Evolutionary conservation across 1,140 invertebrate species (phyloP).

Genomic region (Drosophila pallidifrons): DNA sequence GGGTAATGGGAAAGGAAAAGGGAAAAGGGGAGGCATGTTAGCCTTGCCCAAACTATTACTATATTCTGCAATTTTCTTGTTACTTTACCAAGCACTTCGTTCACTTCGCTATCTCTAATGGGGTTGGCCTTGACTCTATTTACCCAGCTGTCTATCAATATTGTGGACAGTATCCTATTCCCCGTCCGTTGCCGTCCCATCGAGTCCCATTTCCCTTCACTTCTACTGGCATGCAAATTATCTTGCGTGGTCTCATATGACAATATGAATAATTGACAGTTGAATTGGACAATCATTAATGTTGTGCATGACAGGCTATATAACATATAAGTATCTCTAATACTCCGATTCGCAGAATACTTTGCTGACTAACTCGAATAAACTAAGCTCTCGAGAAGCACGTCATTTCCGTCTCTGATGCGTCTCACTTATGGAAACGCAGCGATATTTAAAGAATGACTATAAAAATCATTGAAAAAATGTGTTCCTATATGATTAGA

Average conservation of each 20-base stretch:
- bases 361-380: neutral
- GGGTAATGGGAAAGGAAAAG: neutral
- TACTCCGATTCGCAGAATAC: neutral
- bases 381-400: neutral
- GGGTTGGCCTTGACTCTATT: constrained; percentile 35
- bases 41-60: constrained; percentile 16
- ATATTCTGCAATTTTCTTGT: constrained; percentile 62
- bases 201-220: neutral
- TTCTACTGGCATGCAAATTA: constrained; percentile 30
- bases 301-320: constrained; percentile 18
- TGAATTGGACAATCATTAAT: constrained; percentile 35
- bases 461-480: no score
- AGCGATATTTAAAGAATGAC: no score
- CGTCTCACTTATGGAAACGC: no score
- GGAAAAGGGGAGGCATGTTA: neutral
- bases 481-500: no score
- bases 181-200: neutral
- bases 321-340: constrained; percentile 2
- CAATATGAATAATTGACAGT: constrained; percentile 28
- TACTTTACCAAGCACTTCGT: constrained; percentile 54
- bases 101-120: constrained; percentile 26
- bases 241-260: constrained; percentile 22
- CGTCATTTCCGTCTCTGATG: neutral
- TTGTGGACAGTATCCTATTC: constrained; percentile 12
- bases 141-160: constrained; percentile 22